phyloP scores from a whole-genome alignment of 2,113 vertebrate genomes.

The Scomber japonicus region DNA sequence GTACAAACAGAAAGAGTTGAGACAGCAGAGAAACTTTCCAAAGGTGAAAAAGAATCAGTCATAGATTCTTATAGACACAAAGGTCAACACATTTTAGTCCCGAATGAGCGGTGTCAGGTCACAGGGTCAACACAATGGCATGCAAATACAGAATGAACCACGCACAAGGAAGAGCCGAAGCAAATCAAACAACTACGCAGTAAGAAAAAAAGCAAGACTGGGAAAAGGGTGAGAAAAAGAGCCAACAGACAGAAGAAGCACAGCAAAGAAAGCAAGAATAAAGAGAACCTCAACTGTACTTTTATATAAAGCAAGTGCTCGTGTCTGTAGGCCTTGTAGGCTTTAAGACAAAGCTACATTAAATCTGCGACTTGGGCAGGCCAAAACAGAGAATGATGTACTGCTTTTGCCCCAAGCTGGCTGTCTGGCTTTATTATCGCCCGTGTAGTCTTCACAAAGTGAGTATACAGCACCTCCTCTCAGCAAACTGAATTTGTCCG shows the following conservation, averaged over 20 bases:
- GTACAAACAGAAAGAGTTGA: neutral
- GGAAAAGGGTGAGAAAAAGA: neutral
- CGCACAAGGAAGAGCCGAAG: neutral
- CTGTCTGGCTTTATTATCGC: slow-evolving; percentile 70
- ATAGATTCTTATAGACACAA: neutral
- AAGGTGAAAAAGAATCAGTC: neutral
- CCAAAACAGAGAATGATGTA: slow-evolving; percentile 65
- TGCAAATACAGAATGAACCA: neutral
- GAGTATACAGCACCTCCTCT: slow-evolving; percentile 58
- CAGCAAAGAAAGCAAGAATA: slow-evolving; percentile 14
- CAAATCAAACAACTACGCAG: neutral
- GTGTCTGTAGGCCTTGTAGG: slow-evolving; percentile 45
- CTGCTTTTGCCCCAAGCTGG: slow-evolving; percentile 51
- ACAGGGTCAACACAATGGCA: neutral
- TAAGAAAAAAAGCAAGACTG: neutral
- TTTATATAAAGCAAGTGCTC: slow-evolving; percentile 52
- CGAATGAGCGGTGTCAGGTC: slow-evolving; percentile 4
- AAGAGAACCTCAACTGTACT: slow-evolving; percentile 42
- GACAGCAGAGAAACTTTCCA: slow-evolving; percentile 3
- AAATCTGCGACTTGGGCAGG: slow-evolving; percentile 49
- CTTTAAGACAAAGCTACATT: slow-evolving; percentile 69
- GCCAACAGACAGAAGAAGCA: neutral
- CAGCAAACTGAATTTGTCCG: slow-evolving; percentile 64
- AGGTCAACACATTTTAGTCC: neutral
- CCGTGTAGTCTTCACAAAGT: slow-evolving; percentile 65